Percentiles rank a stretch among this genome's conserved stretches.
These are phyloP conservation scores for Channallabes apus DNA, from an alignment of 2,797 vertebrate species.

Conservation along the genomic window DNA sequence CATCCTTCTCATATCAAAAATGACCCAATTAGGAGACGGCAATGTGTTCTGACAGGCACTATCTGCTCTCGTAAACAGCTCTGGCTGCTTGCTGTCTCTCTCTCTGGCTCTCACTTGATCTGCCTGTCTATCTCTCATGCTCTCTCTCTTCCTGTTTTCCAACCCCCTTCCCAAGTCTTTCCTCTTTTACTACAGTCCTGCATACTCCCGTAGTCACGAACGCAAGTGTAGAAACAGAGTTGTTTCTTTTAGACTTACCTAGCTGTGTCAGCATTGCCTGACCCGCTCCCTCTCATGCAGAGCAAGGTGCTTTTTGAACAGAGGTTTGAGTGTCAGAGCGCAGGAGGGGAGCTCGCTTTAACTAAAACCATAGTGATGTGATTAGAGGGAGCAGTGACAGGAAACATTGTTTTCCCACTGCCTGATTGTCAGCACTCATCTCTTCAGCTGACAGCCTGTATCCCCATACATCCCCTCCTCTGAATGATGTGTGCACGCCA, in stretches of 20 bases:
- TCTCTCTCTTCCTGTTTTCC: constrained; percentile 6
- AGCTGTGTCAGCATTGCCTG: constrained; percentile 44
- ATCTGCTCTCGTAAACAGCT: constrained; percentile 66
- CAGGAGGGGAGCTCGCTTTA: constrained; percentile 67
- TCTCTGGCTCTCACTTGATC: constrained; percentile 56
- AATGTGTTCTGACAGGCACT: constrained; percentile 76
- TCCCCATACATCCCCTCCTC: constrained; percentile 47
- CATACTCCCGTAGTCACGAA: constrained; percentile 29
- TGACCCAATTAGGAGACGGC: constrained; percentile 79
- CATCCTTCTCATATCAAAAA: constrained; percentile 72
- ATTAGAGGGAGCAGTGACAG: constrained; percentile 75
- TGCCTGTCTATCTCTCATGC: constrained; percentile 37
- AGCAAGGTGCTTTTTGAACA: constrained; percentile 53
- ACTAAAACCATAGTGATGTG: constrained; percentile 72
- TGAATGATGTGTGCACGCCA: constrained; percentile 38
- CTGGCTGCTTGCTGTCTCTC: constrained; percentile 60
- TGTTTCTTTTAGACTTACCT: constrained; percentile 54
- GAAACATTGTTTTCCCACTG: constrained; percentile 75
- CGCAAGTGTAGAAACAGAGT: constrained; percentile 42
- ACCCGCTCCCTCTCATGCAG: constrained; percentile 28
- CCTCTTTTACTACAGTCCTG: constrained; percentile 26
- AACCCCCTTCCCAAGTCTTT: background rate
- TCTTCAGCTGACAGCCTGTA: constrained; percentile 58
- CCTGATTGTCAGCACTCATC: constrained; percentile 62
- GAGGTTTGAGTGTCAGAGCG: constrained; percentile 59